Evolutionary conservation across 2,888 invertebrate species (phyloP), one percentile per base, ranked within the genome.

Genomic region (Patella depressa): DNA sequence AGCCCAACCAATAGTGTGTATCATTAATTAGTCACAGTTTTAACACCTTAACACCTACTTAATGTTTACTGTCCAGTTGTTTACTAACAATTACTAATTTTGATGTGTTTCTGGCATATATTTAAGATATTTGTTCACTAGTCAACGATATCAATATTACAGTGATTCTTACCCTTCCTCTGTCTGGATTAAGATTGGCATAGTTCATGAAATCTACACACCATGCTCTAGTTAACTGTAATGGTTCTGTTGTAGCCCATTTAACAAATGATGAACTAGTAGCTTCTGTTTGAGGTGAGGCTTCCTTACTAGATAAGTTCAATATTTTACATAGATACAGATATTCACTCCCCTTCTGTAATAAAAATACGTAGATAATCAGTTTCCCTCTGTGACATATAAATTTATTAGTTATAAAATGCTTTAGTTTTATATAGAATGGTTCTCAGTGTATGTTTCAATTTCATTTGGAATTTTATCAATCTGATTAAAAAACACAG

Each of bases 191-290:
- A 76, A 92, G 92, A 69, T 90, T 89, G 53, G 93, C 92, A 86
- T 94, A 94, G 70, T 92, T 93, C 34, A 93, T 92, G n/a, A 95
- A 92, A 87, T 95, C 95, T 72, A 94, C 93, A 90, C 95, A 95
- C 96, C 96, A 96, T 73, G 93, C 93, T 53, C 93, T 92, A 9
- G 92, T 87, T 29, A 93, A 92, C 70, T 91, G 89, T 17, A 92
- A 87, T 0, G 90, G 88, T 72, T 88, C 85, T 45, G 83, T 82
- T 12, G 87, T 83, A 14, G 85, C 81, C 90, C 90, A 90, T 14
- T 80, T 78, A 17, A 90, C 83, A 85, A 89, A 89, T 9, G 76
- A 34, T 76, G 65, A 24, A 72, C 81, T 81, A 14, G 82, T 82
- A 19, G 81, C 19, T 11, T 75, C 77, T 71, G 78, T 76, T 72